A percentile compares a stretch with the other conserved stretches of the same genome.
phyloP scores from a whole-genome alignment of 2,113 vertebrate species.

The Pelecanoides urinatrix region DNA sequence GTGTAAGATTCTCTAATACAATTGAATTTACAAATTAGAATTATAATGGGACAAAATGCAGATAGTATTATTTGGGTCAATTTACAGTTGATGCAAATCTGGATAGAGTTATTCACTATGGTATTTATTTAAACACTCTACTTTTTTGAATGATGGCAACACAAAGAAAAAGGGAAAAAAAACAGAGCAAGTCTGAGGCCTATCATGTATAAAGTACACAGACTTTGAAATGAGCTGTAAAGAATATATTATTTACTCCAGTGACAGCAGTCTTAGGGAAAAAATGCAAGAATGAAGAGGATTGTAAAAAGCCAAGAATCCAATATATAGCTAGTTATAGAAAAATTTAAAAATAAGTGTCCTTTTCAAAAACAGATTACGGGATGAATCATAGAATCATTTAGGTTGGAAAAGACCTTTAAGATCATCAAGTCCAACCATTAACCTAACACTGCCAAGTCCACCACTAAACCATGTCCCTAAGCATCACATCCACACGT shows the following conservation, averaged over 20 bases:
- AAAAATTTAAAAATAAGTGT: background rate
- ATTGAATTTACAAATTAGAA: background rate
- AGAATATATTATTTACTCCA: background rate
- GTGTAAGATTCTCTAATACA: background rate
- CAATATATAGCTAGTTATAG: background rate
- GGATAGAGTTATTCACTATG: background rate
- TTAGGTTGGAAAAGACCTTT: too few relatives aligned
- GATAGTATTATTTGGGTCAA: background rate
- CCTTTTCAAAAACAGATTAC: background rate
- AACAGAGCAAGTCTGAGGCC: background rate
- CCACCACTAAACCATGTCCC: too few relatives aligned
- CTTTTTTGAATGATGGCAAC: background rate
- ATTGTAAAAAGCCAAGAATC: background rate
- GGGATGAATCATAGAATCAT: background rate
- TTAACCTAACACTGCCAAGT: too few relatives aligned
- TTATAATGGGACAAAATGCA: background rate
- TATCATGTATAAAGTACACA: background rate
- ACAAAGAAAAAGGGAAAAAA: background rate
- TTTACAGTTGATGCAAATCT: background rate
- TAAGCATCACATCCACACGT: too few relatives aligned
- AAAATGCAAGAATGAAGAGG: background rate
- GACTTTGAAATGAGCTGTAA: background rate
- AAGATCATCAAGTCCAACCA: too few relatives aligned
- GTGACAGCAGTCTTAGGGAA: background rate
- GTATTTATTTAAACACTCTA: background rate